Conservation (phyloP, 2,888 invertebrate species). For the Helicoverpa assulta region DNA sequence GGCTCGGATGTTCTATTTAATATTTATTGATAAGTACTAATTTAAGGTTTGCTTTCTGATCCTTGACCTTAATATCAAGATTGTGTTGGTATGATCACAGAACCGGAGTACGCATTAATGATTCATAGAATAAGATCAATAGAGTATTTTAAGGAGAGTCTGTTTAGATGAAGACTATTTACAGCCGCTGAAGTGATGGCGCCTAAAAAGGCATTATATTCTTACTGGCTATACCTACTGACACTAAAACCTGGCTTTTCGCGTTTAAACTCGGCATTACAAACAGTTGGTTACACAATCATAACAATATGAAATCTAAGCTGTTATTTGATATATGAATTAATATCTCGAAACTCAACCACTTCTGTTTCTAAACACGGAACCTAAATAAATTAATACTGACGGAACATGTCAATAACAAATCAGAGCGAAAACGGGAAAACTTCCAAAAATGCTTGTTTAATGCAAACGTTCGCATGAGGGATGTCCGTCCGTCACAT, state of each 20-base stretch:
- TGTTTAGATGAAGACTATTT: too few species aligned
- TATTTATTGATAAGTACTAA: conserved; percentile 9
- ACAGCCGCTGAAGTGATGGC: too few species aligned
- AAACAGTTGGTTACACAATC: too few species aligned
- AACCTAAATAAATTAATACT: not conserved
- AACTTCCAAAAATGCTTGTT: conserved; percentile 15
- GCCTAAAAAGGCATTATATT: too few species aligned
- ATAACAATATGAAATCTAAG: too few species aligned
- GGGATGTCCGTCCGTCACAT: conserved; percentile 41
- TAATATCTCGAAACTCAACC: not conserved
- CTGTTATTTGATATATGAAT: too few species aligned
- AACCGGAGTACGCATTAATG: not conserved
- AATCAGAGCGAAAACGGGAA: conserved; percentile 13
- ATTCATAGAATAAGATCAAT: not conserved
- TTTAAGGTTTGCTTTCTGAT: conserved; percentile 8
- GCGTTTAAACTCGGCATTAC: too few species aligned
- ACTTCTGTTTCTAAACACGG: not conserved
- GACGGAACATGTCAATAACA: not conserved
- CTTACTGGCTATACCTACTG: too few species aligned
- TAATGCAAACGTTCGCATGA: conserved; percentile 26
- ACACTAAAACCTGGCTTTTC: too few species aligned
- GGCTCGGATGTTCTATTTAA: conserved; percentile 7
- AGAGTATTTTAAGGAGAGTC: not conserved
- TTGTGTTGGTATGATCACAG: not conserved
- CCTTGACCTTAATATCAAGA: not conserved